Percentiles rank a stretch among this genome's conserved stretches.
phyloP scores from a whole-genome alignment of 2,888 invertebrate genomes.

The Eupithecia insigniata region DNA sequence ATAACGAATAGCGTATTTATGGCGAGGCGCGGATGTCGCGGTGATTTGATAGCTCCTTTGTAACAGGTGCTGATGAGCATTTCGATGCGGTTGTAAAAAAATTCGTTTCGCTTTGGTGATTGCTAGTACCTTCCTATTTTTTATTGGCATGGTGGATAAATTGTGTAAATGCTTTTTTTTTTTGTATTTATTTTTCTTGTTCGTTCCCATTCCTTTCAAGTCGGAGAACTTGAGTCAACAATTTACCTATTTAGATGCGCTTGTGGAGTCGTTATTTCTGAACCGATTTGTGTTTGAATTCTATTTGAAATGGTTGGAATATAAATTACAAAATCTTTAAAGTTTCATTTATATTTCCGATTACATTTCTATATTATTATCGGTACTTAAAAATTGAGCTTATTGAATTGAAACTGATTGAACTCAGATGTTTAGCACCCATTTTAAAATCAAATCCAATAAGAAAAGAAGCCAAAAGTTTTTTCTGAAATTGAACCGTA shows the following conservation, averaged over 20 bases:
- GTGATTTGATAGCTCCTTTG: constrained; percentile 84
- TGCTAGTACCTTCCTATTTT: constrained; percentile 52
- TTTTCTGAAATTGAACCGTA: constrained; percentile 62
- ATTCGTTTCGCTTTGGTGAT: constrained; percentile 66
- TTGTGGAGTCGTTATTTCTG: neutral
- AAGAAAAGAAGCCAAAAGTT: constrained; percentile 25
- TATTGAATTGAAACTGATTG: neutral
- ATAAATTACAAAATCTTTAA: neutral
- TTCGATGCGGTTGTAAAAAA: constrained; percentile 78
- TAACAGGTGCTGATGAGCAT: constrained; percentile 84
- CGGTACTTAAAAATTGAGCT: neutral
- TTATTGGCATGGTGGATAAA: constrained; percentile 20
- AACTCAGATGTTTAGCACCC: neutral
- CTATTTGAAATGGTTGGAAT: neutral
- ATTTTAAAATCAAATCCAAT: neutral
- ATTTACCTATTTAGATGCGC: neutral
- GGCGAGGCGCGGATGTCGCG: constrained; percentile 81
- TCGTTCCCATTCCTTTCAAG: neutral
- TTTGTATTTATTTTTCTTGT: neutral
- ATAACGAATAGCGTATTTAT: constrained; percentile 85
- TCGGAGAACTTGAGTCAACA: constrained; percentile 4
- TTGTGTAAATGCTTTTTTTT: constrained; percentile 1
- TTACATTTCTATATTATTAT: neutral
- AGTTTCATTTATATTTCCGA: neutral
- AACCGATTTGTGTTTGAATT: constrained; percentile 2